These are phyloP conservation scores for Parazoanthus atlanticus DNA, from an alignment of 92 coral and sea anemone genomes.

Conservation along the genomic window DNA sequence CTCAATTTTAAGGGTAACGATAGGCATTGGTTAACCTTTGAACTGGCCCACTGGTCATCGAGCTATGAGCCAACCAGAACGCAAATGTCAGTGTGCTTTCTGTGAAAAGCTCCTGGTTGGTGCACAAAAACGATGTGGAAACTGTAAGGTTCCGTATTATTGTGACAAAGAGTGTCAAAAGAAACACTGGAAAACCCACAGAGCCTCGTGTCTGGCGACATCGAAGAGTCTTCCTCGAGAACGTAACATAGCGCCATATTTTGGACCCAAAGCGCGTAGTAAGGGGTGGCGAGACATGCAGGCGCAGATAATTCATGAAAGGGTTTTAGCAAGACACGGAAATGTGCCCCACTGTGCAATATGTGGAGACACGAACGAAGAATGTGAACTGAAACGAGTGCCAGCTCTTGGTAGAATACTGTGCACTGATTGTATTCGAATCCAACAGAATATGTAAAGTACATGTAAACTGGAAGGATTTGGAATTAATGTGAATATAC, in stretches of 20 bases:
- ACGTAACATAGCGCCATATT: not conserved
- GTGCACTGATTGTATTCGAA: slow-evolving; percentile 8
- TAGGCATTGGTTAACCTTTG: not conserved
- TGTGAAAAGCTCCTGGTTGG: not conserved
- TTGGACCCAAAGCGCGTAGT: not conserved
- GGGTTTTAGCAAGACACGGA: not conserved
- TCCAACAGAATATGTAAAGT: not conserved
- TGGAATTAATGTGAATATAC: too few species aligned
- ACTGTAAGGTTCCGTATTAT: not conserved
- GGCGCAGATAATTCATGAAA: not conserved
- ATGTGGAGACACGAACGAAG: slow-evolving; percentile 2
- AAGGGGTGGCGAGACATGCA: not conserved
- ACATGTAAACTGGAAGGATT: too few species aligned
- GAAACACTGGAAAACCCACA: slow-evolving; percentile 10
- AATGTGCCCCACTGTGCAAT: slow-evolving; percentile 7
- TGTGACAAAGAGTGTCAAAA: slow-evolving; percentile 3
- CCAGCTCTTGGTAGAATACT: not conserved
- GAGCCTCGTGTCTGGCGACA: slow-evolving; percentile 1
- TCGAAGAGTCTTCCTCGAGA: not conserved
- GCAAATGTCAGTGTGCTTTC: not conserved
- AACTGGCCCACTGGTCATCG: too few species aligned
- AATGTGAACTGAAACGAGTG: slow-evolving; percentile 11
- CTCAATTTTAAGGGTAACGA: not conserved
- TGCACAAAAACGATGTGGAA: not conserved
- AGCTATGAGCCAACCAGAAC: not conserved